phyloP scores from a whole-genome alignment of 2,888 invertebrate genomes.

The Spisula subtruncata region DNA sequence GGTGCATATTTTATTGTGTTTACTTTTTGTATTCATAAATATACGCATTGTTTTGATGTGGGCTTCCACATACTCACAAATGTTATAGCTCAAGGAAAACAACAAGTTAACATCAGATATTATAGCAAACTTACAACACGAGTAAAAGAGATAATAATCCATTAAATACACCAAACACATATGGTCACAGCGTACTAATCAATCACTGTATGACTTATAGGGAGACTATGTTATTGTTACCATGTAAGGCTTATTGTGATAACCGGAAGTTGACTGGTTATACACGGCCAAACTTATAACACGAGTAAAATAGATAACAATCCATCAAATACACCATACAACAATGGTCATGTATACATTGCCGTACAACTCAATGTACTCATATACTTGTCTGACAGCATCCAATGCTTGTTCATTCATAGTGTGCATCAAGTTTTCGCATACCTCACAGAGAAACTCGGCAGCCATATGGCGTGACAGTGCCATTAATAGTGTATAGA shows the following conservation, averaged over 20 bases:
- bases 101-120: background rate
- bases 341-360: too few relatives aligned
- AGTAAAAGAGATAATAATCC: slow-evolving; percentile 6
- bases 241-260: too few relatives aligned
- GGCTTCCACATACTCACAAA: background rate
- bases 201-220: too few relatives aligned
- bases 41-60: background rate
- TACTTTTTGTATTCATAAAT: background rate
- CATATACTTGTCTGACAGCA: too few relatives aligned
- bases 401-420: too few relatives aligned
- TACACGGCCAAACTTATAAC: background rate
- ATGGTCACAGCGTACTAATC: too few relatives aligned
- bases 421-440: background rate
- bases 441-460: too few relatives aligned
- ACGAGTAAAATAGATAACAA: background rate
- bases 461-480: too few relatives aligned
- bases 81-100: background rate
- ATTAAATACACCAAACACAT: background rate
- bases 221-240: too few relatives aligned
- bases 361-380: too few relatives aligned
- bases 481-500: too few relatives aligned
- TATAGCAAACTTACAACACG: background rate
- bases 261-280: too few relatives aligned
- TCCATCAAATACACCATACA: background rate
- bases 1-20: background rate